Conservation (phyloP, 2,113 vertebrate genomes). For the Myotis lucifugus region DNA sequence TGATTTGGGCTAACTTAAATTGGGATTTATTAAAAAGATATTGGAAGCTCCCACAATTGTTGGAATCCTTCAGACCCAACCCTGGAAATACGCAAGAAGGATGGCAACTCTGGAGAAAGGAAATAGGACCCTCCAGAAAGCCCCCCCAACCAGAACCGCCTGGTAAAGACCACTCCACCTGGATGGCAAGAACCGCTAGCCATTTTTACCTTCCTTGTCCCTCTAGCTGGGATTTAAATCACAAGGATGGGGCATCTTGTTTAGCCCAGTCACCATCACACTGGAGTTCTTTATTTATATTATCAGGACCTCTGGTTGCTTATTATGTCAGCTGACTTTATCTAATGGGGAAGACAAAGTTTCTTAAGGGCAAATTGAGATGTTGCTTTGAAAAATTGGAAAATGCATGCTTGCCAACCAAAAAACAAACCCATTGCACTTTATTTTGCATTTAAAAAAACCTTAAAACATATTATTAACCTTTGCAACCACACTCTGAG, state of each 20-base stretch:
- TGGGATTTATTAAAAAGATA: not conserved
- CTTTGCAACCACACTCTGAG: not conserved
- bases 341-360: not conserved
- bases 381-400: not conserved
- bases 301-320: not conserved
- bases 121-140: not conserved
- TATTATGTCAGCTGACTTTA: not conserved
- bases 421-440: not conserved
- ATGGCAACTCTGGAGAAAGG: not conserved
- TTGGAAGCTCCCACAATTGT: not conserved
- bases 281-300: not conserved
- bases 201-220: not conserved
- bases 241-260: not conserved
- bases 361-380: not conserved
- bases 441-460: not conserved
- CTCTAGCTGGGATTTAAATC: not conserved
- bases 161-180: not conserved
- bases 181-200: not conserved
- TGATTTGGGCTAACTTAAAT: constrained; percentile 3
- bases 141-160: not conserved
- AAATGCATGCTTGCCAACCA: not conserved
- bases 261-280: not conserved
- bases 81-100: not conserved
- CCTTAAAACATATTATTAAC: not conserved
- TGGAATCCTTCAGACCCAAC: not conserved